These are phyloP conservation scores for Eriosoma lanigerum DNA, from an alignment of 1,140 invertebrate species.

Conservation along the genomic window DNA sequence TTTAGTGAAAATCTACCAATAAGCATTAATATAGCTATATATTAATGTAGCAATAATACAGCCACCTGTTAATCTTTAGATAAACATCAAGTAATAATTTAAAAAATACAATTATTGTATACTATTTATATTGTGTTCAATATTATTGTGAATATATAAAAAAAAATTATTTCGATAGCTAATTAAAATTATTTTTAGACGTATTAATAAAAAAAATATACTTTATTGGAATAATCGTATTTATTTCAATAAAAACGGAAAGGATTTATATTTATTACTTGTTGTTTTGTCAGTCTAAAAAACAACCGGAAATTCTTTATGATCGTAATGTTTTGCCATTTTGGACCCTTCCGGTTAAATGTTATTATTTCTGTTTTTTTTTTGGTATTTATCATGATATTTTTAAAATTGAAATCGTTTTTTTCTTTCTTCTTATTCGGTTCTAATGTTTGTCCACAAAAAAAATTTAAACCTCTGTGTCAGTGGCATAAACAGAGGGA, in stretches of 20 bases:
- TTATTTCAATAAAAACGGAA: slow-evolving; percentile 1
- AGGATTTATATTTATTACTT: slow-evolving; percentile 25
- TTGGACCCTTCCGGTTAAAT: slow-evolving; percentile 22
- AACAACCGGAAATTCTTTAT: slow-evolving; percentile 31
- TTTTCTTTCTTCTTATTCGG: not conserved
- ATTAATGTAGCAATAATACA: too few relatives aligned
- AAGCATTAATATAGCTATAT: too few relatives aligned
- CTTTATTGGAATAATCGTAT: not conserved
- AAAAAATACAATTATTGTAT: too few relatives aligned
- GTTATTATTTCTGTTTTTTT: slow-evolving; percentile 35
- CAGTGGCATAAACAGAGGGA: too few relatives aligned
- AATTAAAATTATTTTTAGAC: not conserved
- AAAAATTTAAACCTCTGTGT: too few relatives aligned
- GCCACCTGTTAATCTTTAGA: too few relatives aligned
- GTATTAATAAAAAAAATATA: not conserved
- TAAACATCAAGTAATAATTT: too few relatives aligned
- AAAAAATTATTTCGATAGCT: too few relatives aligned
- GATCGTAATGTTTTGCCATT: slow-evolving; percentile 36
- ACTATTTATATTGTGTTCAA: too few relatives aligned
- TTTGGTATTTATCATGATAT: slow-evolving; percentile 24
- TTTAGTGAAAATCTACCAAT: too few relatives aligned
- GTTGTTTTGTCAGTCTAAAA: slow-evolving; percentile 26
- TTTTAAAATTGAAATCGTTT: slow-evolving; percentile 26
- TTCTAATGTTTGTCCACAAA: too few relatives aligned
- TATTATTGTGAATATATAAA: too few relatives aligned